These are phyloP conservation scores for Lepeophtheirus nordmannii DNA, from an alignment of 2,888 invertebrate genomes.

Conservation along the genomic window DNA sequence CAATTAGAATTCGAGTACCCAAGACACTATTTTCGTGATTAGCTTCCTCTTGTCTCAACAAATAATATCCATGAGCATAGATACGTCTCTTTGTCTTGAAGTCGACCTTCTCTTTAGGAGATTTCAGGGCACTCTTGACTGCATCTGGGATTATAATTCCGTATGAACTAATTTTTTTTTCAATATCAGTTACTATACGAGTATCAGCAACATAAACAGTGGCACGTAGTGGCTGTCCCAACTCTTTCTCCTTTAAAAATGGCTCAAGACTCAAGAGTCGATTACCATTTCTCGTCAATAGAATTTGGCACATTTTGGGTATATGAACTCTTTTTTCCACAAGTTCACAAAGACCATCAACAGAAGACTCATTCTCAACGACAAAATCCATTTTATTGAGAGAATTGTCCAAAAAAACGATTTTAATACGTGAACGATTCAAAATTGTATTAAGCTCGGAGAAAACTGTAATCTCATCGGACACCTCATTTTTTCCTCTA, in stretches of 20 bases:
- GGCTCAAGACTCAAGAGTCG: not conserved
- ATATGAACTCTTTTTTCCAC: not conserved
- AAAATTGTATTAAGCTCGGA: not conserved
- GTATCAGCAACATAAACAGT: not conserved
- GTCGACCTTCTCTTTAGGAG: slow-evolving; percentile 6
- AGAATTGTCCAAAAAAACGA: not conserved
- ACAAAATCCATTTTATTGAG: slow-evolving; percentile 10
- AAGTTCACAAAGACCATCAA: not conserved
- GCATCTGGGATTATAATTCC: not conserved
- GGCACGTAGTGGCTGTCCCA: not conserved
- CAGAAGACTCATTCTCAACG: not conserved
- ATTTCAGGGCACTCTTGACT: not conserved
- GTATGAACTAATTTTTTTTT: not conserved
- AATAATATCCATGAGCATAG: slow-evolving; percentile 10
- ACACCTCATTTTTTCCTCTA: slow-evolving; percentile 25
- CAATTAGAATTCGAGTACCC: slow-evolving; percentile 7
- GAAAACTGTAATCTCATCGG: not conserved
- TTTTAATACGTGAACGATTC: not conserved
- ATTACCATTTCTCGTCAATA: not conserved
- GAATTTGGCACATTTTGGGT: not conserved
- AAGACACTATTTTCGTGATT: not conserved
- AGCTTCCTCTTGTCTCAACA: not conserved
- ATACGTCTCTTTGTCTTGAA: not conserved
- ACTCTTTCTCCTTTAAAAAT: not conserved
- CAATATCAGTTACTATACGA: not conserved